Percentiles rank a stretch among this genome's conserved stretches.
phyloP scores from a whole-genome alignment of 2,888 invertebrate species.

The Chromoteleia sp. region DNA sequence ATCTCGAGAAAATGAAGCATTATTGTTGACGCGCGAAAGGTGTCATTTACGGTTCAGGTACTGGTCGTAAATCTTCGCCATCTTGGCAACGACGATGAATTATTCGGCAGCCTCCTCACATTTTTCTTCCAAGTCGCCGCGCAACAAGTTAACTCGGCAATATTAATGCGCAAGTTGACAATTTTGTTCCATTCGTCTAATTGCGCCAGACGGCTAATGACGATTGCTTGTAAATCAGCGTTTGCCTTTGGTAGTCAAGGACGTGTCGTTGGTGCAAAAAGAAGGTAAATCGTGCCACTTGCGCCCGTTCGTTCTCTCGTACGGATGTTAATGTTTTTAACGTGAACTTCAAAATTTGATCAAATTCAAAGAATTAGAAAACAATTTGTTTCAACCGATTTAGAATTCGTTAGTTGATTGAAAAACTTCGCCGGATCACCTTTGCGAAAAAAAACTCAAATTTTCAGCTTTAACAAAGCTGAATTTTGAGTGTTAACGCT shows the following conservation, averaged over 20 bases:
- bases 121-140: constrained; percentile 45
- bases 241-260: constrained; percentile 14
- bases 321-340: no score
- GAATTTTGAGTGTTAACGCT: no score
- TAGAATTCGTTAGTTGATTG: not conserved
- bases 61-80: constrained; percentile 49
- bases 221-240: constrained; percentile 38
- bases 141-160: constrained; percentile 54
- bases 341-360: no score
- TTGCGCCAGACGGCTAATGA: not conserved
- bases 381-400: not conserved
- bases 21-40: constrained; percentile 56
- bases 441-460: no score
- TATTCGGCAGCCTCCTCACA: constrained; percentile 56
- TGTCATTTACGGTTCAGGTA: constrained; percentile 59
- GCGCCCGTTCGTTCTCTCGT: no score
- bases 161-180: constrained; percentile 50
- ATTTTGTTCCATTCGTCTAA: constrained; percentile 29
- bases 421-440: not conserved
- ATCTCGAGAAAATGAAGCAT: constrained; percentile 54
- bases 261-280: not conserved
- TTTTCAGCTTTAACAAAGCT: no score
- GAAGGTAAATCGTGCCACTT: no score
- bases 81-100: constrained; percentile 60
- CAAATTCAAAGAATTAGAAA: constrained; percentile 2